These are phyloP conservation scores for Cistogaster globosa DNA, from an alignment of 2,888 invertebrate genomes.

Conservation along the genomic window DNA sequence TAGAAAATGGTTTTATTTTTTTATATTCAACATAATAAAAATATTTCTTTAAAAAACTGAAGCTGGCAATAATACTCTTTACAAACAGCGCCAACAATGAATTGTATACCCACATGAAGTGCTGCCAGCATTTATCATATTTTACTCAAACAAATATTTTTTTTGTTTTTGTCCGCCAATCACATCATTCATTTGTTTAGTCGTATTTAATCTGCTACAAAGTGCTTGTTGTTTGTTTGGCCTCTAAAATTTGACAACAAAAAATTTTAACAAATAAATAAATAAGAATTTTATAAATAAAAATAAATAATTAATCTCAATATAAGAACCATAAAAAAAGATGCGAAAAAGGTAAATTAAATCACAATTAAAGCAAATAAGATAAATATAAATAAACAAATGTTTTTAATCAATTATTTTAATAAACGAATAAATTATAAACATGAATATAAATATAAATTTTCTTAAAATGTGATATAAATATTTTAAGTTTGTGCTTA, in stretches of 20 bases:
- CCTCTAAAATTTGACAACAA: slow-evolving; percentile 25
- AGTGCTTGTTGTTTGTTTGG: slow-evolving; percentile 36
- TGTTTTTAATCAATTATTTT: no score
- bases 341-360: no score
- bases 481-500: no score
- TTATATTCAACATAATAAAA: no score
- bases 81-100: slow-evolving; percentile 9
- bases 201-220: slow-evolving; percentile 44
- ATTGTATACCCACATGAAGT: neutral
- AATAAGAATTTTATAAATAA: neutral
- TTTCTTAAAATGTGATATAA: no score
- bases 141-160: slow-evolving; percentile 21
- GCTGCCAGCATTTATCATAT: slow-evolving; percentile 28
- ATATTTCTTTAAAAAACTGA: no score
- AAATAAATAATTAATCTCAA: slow-evolving; percentile 1
- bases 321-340: neutral
- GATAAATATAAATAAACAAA: no score
- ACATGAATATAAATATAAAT: no score
- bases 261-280: slow-evolving; percentile 11
- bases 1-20: no score
- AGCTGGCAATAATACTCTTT: slow-evolving; percentile 10
- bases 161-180: slow-evolving; percentile 5
- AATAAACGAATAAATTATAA: no score
- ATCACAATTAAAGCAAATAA: no score
- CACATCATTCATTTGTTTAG: slow-evolving; percentile 40